Base-by-base conservation (phyloP, 2,888 invertebrate species). In the Zygaena filipendulae region DNA sequence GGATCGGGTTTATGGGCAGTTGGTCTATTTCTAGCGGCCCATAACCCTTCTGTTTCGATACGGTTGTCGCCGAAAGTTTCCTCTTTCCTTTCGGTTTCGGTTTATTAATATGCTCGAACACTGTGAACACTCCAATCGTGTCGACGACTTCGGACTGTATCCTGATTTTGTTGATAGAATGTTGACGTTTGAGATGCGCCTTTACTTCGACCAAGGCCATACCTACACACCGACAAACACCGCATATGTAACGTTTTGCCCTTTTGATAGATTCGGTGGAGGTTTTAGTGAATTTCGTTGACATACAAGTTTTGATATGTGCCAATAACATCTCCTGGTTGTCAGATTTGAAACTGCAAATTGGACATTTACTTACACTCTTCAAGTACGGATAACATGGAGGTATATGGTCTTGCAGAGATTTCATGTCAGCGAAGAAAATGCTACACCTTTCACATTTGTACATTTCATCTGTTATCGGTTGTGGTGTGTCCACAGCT, bases 1-100 rank as follows among this genome's bases (percentile, higher is more conserved):
- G 84, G 26, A 89, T 87, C 0, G 86, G 83, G 14, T 81, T 82
- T 8, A 84, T 74, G 0, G 91, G 91, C 23, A 92, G 51, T 8
- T 66, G 57, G 9, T 84, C 71, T 3, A 87, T 74, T 41, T 92
- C 89, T 4, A 77, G 72, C 0, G 89, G 87, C 0, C 77, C 75
- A 44, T 64, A 84, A 10, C 54, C 57, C 6, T 51, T 64, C 13
- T 59, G 45, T 29, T 54, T 57, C 11, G 37, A 25, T 2, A 36
- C 33, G 0, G 43, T 40, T 8, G 44, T 26, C 2, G 32, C 29
- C 4, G 48, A 45, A 3, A 36, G 11, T 25, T 51, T 52, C 10
- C 50, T 39, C 27, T 52, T 49, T 2, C 44, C 48, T 11, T 29
- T 23, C 9, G 30, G 30, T 27, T 12, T 40, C 13, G 40, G 31